A percentile compares a stretch with the other conserved stretches of the same genome.
Evolutionary conservation across 2,113 vertebrate genomes (phyloP).

Genomic region (Lamprotornis superbus): DNA sequence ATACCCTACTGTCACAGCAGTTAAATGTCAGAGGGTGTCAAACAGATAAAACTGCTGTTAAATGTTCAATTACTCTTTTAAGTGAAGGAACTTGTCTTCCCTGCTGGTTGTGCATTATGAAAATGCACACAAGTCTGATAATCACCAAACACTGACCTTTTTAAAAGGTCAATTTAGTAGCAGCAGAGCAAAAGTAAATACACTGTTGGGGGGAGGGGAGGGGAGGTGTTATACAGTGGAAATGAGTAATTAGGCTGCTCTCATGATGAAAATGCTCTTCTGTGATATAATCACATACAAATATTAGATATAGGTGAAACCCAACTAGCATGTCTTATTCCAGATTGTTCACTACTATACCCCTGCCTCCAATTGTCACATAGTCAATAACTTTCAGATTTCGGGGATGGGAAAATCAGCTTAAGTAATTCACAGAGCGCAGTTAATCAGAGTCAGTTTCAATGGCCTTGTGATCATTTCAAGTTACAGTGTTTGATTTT

Average conservation of each 20-base stretch:
- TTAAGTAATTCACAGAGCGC: neutral
- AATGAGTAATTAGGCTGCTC: neutral
- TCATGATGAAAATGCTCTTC: neutral
- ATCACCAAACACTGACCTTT: neutral
- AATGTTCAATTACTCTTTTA: neutral
- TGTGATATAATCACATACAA: neutral
- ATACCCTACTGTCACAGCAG: neutral
- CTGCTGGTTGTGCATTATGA: neutral
- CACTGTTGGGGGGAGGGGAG: fast-evolving
- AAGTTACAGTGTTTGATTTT: neutral
- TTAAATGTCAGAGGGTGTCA: neutral
- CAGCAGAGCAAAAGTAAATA: neutral
- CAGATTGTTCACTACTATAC: neutral
- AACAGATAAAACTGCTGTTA: neutral
- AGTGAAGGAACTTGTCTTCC: neutral
- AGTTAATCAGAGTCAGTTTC: neutral
- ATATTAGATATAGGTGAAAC: neutral
- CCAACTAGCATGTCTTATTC: neutral
- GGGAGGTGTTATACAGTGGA: neutral
- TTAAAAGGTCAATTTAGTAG: neutral
- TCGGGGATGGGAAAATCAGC: neutral
- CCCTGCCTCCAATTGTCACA: neutral
- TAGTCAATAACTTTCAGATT: neutral
- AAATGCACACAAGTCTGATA: neutral
- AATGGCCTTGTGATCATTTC: neutral